Evolutionary conservation across 2,113 vertebrate genomes (phyloP).

Genomic region (Aspiorhynchus laticeps): DNA sequence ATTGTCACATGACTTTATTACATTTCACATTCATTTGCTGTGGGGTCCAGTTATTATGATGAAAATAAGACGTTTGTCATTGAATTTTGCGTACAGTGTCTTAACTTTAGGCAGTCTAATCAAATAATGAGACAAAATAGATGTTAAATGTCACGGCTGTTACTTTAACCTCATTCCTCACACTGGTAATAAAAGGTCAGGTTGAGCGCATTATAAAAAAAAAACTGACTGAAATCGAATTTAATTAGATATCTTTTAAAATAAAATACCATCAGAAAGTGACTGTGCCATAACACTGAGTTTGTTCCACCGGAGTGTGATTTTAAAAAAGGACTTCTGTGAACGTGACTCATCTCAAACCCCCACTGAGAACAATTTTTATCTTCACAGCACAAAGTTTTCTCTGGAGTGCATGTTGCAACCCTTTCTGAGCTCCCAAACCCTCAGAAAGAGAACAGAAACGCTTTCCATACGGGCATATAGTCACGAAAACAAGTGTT

Average conservation of each 20-base stretch:
- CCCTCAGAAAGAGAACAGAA: background rate
- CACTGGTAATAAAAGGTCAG: background rate
- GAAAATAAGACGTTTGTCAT: background rate
- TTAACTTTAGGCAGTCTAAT: background rate
- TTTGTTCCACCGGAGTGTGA: background rate
- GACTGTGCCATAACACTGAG: background rate
- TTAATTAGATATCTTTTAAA: background rate
- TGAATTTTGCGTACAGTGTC: background rate
- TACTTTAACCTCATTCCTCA: background rate
- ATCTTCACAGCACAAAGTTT: conserved; percentile 29
- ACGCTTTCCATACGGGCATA: background rate
- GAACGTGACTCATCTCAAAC: conserved; percentile 29
- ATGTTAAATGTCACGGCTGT: background rate
- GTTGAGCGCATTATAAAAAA: background rate
- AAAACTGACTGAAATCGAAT: background rate
- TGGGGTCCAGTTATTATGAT: background rate
- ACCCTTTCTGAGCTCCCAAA: background rate
- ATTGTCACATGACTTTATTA: background rate
- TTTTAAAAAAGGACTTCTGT: conserved; percentile 13
- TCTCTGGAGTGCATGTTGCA: conserved; percentile 11
- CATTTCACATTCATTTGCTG: background rate
- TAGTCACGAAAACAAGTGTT: background rate
- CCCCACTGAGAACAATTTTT: conserved; percentile 37
- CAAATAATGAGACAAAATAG: background rate
- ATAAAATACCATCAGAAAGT: background rate